Evolutionary conservation across 2,888 invertebrate genomes (phyloP), one percentile per base, ranked within the genome.

Genomic region (Pristionchus japonicus): DNA sequence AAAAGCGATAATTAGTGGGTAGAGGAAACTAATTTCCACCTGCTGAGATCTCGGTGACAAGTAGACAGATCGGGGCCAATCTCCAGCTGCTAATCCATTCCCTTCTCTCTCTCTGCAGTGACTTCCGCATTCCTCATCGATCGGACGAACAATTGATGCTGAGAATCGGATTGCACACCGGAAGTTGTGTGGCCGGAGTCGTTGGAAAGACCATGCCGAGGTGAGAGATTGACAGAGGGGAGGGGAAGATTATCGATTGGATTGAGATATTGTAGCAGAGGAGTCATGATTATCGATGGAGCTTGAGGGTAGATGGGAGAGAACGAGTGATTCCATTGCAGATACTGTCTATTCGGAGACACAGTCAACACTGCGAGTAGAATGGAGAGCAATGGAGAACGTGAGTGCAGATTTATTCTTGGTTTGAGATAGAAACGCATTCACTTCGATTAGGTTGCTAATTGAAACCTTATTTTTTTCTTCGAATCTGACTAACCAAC

Each of bases 381-480:
- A 85, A 95, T 95, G 95, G 95, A 95, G 95, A 97, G 97, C 67
- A 97, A 97, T 93, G 98, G 98, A 23, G 96, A 97, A 95, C 97
- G 97, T 97, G 95, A 96, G 96, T 77, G 37, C 20, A 1, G 13
- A n/a, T 77, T 43, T 37, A 17, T 37, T 74, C 6, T n/a, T 43
- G n/a, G n/a, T 43, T 43, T 11, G 11, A 43, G 6, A 6, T 9
- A n/a, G 6, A 57, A 17, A 11, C 17, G 7, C 20, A n/a, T n/a
- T 23, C 7, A 57, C 20, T 57, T 57, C 17, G 57, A 57, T 57
- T n/a, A n/a, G n/a, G n/a, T n/a, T n/a, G n/a, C n/a, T n/a, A n/a
- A n/a, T n/a, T n/a, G n/a, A n/a, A n/a, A n/a, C n/a, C n/a, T n/a
- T n/a, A n/a, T n/a, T n/a, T n/a, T n/a, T n/a, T n/a, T n/a, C n/a